Evolutionary conservation across 1,140 invertebrate species (phyloP), one percentile per base, ranked within the genome.

Genomic region (Ips typographus): DNA sequence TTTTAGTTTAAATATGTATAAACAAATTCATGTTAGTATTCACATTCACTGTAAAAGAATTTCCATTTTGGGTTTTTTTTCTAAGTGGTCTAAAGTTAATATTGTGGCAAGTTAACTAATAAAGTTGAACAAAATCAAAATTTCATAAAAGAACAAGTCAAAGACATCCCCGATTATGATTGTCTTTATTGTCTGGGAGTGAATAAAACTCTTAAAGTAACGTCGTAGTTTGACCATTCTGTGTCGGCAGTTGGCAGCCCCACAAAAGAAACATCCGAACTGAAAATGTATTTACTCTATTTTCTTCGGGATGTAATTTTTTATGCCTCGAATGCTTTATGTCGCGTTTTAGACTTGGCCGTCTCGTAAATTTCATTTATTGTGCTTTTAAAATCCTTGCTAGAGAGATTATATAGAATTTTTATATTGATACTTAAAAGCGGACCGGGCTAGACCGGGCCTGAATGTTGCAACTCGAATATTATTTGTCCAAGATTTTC

Each of bases 201-300:
- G 61, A 64, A 64, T 64, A 64, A 64, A 64, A 64, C 61, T 64
- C 53, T 64, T 41, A 64, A 64, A 40, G 49, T 22, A 41, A 53
- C 41, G 5, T 64, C 49, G 47, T n/a, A 64, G 61, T 64, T 53
- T 64, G 61, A 64, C 61, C 61, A 53, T 64, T 53, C 53, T 64
- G 47, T 22, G 61, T 40, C 49, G 51, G 39, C 49, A 65, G 49
- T 73, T 73, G 72, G 72, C 72, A 73, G 49, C 4, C 22, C 56
- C 63, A 73, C 66, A 73, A 73, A 73, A 70, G 66, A 62, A 71
- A 65, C 73, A 72, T 70, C 72, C 71, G 70, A 71, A 72, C 73
- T 69, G 72, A 52, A 65, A 74, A 72, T 72, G 65, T 71, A 72
- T 74, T 72, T 74, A 74, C 68, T 74, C 57, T 63, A 72, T 70